Evolutionary conservation across 2,888 invertebrate genomes (phyloP).

Genomic region (Calliscelio sp.): DNA sequence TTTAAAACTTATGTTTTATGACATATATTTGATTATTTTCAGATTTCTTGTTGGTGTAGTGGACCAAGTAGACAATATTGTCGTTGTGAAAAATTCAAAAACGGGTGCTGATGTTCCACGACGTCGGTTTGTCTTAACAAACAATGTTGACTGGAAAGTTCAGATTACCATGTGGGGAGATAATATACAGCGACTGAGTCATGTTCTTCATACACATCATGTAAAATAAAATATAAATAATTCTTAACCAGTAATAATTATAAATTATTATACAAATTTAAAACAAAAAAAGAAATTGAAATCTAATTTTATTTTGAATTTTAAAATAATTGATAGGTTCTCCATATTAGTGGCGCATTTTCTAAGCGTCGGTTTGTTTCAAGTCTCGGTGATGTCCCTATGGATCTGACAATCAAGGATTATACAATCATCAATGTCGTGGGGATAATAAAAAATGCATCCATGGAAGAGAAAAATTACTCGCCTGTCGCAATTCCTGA

Average conservation of each 20-base stretch:
- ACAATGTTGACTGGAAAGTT: neutral
- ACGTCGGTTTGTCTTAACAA: neutral
- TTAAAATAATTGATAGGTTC: neutral
- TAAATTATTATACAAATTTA: neutral
- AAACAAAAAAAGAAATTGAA: neutral
- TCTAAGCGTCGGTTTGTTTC: neutral
- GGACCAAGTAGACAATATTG: too few species aligned
- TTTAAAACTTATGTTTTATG: too few species aligned
- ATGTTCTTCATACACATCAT: neutral
- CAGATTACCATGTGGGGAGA: neutral
- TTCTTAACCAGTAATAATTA: neutral
- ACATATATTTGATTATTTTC: too few species aligned
- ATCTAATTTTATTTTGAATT: neutral
- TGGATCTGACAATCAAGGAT: neutral
- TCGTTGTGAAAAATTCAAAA: too few species aligned
- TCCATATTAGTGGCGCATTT: neutral
- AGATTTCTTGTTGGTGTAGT: too few species aligned
- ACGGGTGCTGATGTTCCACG: too few species aligned
- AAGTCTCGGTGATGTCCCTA: neutral
- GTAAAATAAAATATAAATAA: neutral
- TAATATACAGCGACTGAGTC: neutral
- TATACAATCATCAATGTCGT: neutral
- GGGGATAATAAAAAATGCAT: neutral
- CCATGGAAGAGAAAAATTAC: too few species aligned
- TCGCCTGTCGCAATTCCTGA: too few species aligned